Evolutionary conservation across 2,113 vertebrate species (phyloP), one percentile per base, ranked within the genome.

Genomic region (Nycticryphes semicollaris): DNA sequence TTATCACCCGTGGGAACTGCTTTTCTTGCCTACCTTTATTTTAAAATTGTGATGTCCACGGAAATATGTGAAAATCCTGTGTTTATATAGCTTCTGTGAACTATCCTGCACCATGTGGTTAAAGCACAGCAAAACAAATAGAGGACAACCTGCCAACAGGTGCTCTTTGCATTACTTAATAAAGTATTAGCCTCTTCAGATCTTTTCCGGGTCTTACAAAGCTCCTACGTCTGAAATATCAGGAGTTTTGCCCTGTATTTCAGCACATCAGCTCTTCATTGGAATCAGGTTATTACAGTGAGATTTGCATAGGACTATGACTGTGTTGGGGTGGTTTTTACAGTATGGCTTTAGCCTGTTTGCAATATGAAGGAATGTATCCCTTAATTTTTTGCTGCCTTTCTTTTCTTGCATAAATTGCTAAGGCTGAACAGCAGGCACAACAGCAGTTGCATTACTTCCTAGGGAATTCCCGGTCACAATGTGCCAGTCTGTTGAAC

Each of bases 401-500:
- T 66, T 63, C 33, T 59, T 87, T 69, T 54, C 82, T 80, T 77
- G 54, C 68, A 43, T 47, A 80, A 94, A 81, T 75, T 86, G 62
- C 48, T 80, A 47, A 20, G 60, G 43, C 68, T 96, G 88, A 96
- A 81, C 91, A 92, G 93, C 87, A 94, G 72, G 79, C 68, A 74
- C n/a, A 93, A 51, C 75, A 90, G 76, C 76, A 92, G 85, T 30
- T 84, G 45, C 60, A 68, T 75, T 60, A 84, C 21, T 48, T 94
- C 56, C 88, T 66, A 84, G 93, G 93, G 92, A 96, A 96, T 95
- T 94, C 56, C 69, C 68, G 68, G 90, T 81, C 93, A 91, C 60
- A 69, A 81, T 81, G 53, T 75, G 77, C 64, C 86, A 92, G 77
- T 14, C 45, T 84, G 63, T 37, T 89, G 91, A 94, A 96, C 56